Base-by-base conservation (phyloP, 2,888 invertebrate genomes). In the Tromatobia lineatoria region DNA sequence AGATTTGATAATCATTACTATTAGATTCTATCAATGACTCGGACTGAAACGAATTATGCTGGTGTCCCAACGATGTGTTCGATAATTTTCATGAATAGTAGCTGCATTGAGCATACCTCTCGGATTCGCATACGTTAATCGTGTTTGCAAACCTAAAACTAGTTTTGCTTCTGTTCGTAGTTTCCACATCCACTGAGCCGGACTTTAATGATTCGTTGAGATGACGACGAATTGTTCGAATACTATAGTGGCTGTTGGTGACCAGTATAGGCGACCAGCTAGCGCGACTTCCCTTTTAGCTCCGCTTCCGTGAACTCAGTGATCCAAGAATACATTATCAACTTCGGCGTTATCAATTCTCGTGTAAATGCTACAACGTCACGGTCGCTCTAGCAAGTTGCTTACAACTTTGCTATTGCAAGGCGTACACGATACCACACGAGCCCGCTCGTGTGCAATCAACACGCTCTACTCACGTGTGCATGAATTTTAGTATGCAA, bases 331-430 rank as follows among this genome's bases (percentile, higher is more conserved):
- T 91, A 88, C 91, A 91, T 92, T 91, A 90, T 90, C 91, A 92
- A 92, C 91, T 92, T 91, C 78, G 88, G 88, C 89, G 89, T 91
- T 91, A 92, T 91, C 91, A 92, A 92, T 92, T 91, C 88, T 87
- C 38, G 86, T 88, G 89, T 90, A 70, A 90, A 89, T 89, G 87
- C 89, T 81, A 85, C 82, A 67, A 13, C 54, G 64, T 77, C 73
- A 85, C 79, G 85, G 84, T 87, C 89, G 90, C 90, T 90, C 59
- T 84, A 82, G 77, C 88, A 91, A 92, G 90, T 91, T 91, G 86
- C 86, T 80, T 80, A 85, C 86, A 88, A 87, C 86, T 88, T 88
- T 85, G 73, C 87, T 84, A 81, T 64, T 61, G 47, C 74, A 75
- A 64, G 34, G 18, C 29, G 29, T 15, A 29, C 25, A 8, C 18